A percentile compares a stretch with the other conserved stretches of the same genome.
phyloP scores from a whole-genome alignment of 2,113 vertebrate genomes.

The Eulemur macaco region DNA sequence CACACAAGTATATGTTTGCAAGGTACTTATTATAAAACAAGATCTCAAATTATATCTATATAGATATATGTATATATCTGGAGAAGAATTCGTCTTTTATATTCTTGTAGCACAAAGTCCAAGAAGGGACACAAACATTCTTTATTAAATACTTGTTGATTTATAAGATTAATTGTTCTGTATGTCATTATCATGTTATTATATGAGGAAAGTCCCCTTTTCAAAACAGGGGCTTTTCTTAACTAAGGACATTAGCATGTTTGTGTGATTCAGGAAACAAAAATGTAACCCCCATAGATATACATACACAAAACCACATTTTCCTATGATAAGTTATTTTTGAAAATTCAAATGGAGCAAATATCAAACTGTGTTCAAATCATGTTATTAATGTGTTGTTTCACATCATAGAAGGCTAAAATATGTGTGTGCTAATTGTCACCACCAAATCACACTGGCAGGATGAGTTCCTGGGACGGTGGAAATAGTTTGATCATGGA shows the following conservation, averaged over 20 bases:
- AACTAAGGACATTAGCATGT: not conserved
- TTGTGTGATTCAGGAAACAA: not conserved
- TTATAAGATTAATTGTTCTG: not conserved
- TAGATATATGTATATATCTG: not conserved
- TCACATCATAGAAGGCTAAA: not conserved
- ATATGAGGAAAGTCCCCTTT: not conserved
- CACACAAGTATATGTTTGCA: not conserved
- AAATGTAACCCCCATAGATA: not conserved
- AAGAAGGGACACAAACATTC: not conserved
- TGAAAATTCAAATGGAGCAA: not conserved
- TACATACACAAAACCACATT: fast-evolving
- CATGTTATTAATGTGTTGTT: not conserved
- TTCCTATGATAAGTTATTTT: not conserved
- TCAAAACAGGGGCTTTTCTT: not conserved
- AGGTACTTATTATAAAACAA: not conserved
- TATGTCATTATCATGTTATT: not conserved
- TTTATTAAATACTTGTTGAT: not conserved
- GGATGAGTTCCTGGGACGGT: not conserved
- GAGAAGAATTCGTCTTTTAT: not conserved
- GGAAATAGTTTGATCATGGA: not conserved
- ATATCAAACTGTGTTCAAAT: not conserved
- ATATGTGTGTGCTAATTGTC: fast-evolving
- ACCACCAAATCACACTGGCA: not conserved
- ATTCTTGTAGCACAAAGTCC: not conserved
- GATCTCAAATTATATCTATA: not conserved